Percentiles rank a stretch among this genome's conserved stretches.
Evolutionary conservation across 2,797 vertebrate genomes (phyloP).

Genomic region (Mycteria americana): DNA sequence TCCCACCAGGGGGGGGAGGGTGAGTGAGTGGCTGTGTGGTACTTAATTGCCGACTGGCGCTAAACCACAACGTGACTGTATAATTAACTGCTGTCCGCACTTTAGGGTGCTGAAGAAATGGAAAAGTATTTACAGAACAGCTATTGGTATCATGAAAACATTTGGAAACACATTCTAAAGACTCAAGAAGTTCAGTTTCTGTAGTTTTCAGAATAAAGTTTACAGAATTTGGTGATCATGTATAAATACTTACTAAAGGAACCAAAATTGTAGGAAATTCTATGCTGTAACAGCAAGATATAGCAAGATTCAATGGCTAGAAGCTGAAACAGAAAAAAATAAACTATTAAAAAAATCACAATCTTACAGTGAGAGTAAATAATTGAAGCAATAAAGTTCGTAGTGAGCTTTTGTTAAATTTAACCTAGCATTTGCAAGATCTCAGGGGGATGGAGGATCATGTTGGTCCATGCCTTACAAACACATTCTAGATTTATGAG

Average conservation of each 20-base stretch:
- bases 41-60: no score
- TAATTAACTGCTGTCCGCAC: neutral
- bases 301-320: neutral
- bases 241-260: neutral
- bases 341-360: neutral
- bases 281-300: neutral
- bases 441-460: rapidly evolving
- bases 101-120: neutral
- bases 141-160: neutral
- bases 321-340: neutral
- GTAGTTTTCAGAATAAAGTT: neutral
- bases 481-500: neutral
- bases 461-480: neutral
- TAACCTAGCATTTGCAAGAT: neutral
- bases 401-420: neutral
- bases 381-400: neutral
- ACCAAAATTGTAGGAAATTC: neutral
- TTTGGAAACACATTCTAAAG: neutral
- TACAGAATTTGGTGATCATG: neutral
- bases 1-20: no score
- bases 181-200: neutral
- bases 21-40: no score
- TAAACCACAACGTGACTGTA: neutral
- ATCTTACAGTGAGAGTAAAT: neutral
- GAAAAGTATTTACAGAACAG: neutral